These are phyloP conservation scores for Virgularia gustaviana DNA, from an alignment of 92 coral and sea anemone genomes.

Conservation along the genomic window DNA sequence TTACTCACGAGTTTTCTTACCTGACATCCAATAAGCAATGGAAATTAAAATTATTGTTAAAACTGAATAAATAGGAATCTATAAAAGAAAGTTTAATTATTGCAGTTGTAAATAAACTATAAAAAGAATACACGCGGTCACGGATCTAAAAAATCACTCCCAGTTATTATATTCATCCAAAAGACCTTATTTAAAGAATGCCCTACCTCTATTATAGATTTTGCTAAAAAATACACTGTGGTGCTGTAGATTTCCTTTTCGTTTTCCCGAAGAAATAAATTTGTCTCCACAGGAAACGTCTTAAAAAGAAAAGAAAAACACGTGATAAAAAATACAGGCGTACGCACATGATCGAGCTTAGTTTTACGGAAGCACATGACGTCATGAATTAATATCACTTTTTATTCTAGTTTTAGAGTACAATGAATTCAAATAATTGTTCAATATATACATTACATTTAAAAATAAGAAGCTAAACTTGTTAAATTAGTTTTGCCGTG, in stretches of 20 bases:
- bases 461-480: too few relatives aligned
- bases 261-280: constrained; percentile 85
- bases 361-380: too few relatives aligned
- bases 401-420: too few relatives aligned
- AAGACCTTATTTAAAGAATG: too few relatives aligned
- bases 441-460: too few relatives aligned
- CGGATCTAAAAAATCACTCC: too few relatives aligned
- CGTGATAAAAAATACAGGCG: background rate
- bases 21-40: constrained; percentile 87
- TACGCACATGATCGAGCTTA: too few relatives aligned
- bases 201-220: constrained; percentile 87
- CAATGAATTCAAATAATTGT: too few relatives aligned
- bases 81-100: background rate
- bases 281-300: constrained; percentile 85
- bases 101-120: background rate
- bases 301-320: constrained; percentile 16
- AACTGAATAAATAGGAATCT: constrained; percentile 72
- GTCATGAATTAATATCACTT: too few relatives aligned
- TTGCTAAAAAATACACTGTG: constrained; percentile 76
- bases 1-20: constrained; percentile 44
- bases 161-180: too few relatives aligned
- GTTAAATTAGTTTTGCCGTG: too few relatives aligned
- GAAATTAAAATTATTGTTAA: constrained; percentile 59
- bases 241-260: constrained; percentile 90
- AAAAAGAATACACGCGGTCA: too few relatives aligned